Conservation (phyloP, 2,113 vertebrate species). For the Pundamilia nyererei region DNA sequence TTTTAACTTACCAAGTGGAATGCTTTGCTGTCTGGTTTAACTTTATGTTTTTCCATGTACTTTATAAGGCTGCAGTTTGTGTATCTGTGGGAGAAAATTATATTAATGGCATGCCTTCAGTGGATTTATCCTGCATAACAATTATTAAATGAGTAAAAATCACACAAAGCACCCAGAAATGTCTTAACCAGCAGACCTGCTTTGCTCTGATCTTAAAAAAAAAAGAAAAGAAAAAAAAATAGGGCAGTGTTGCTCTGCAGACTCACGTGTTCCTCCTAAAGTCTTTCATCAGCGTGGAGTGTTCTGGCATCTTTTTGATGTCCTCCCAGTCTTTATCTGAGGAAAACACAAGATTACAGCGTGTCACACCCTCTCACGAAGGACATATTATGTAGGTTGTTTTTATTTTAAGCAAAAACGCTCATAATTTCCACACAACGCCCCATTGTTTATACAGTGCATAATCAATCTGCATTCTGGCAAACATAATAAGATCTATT, state of each 20-base stretch:
- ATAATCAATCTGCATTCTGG: neutral
- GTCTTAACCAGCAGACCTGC: neutral
- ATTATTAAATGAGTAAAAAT: neutral
- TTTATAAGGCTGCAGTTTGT: slow-evolving; percentile 99
- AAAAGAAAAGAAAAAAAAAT: neutral
- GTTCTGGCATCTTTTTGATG: slow-evolving; percentile 99
- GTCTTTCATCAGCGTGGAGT: slow-evolving; percentile 99
- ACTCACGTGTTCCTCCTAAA: slow-evolving; percentile 99
- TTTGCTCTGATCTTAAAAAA: neutral
- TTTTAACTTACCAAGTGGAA: slow-evolving; percentile 91
- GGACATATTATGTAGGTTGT: slow-evolving; percentile 14
- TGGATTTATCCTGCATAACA: neutral
- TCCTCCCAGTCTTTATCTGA: slow-evolving; percentile 99
- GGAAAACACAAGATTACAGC: slow-evolving; percentile 23
- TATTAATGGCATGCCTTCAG: neutral
- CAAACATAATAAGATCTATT: neutral
- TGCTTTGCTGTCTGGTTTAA: slow-evolving; percentile 99
- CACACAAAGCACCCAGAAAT: neutral
- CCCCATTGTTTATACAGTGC: neutral
- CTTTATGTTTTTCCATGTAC: slow-evolving; percentile 99
- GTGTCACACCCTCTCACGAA: neutral
- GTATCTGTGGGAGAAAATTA: slow-evolving; percentile 75
- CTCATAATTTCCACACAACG: neutral
- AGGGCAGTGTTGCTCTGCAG: neutral
- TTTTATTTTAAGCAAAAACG: neutral